Percentiles rank a stretch among this genome's conserved stretches.
Conservation (phyloP, 2,888 invertebrate species). For the Oligia strigilis region DNA sequence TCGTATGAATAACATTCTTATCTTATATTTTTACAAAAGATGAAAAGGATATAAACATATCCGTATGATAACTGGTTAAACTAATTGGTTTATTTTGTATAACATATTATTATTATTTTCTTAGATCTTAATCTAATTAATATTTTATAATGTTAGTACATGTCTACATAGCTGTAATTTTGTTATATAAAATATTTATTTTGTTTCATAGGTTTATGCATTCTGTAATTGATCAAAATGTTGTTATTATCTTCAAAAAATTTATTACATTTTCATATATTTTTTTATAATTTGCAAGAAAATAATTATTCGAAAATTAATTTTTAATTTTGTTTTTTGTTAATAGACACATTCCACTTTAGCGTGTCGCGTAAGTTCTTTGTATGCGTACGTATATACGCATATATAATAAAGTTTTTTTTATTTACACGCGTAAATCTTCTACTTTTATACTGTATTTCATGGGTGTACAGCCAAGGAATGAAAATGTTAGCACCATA, state of each 20-base stretch:
- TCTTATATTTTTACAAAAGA: conserved; percentile 14
- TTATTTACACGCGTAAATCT: background rate
- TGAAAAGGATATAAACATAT: conserved; percentile 22
- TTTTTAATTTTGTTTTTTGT: conserved; percentile 11
- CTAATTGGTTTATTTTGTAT: conserved; percentile 31
- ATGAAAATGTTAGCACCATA: background rate
- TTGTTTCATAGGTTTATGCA: conserved; percentile 37
- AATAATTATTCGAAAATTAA: background rate
- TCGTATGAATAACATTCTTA: conserved; percentile 12
- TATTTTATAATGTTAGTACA: conserved; percentile 33
- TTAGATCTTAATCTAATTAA: conserved; percentile 29
- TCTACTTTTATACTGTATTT: background rate
- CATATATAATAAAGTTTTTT: too few species aligned
- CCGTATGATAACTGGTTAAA: conserved; percentile 18
- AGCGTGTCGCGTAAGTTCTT: background rate
- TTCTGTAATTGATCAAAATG: conserved; percentile 33
- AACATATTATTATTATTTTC: conserved; percentile 35
- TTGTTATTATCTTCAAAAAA: conserved; percentile 21
- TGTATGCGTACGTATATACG: background rate
- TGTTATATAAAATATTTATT: conserved; percentile 43
- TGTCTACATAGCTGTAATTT: conserved; percentile 22
- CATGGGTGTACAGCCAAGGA: background rate
- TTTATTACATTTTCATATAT: conserved; percentile 12
- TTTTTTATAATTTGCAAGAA: conserved; percentile 4
- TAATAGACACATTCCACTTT: conserved; percentile 52